Base-by-base conservation (phyloP, 2,797 vertebrate genomes). In the Acanthopagrus latus region DNA sequence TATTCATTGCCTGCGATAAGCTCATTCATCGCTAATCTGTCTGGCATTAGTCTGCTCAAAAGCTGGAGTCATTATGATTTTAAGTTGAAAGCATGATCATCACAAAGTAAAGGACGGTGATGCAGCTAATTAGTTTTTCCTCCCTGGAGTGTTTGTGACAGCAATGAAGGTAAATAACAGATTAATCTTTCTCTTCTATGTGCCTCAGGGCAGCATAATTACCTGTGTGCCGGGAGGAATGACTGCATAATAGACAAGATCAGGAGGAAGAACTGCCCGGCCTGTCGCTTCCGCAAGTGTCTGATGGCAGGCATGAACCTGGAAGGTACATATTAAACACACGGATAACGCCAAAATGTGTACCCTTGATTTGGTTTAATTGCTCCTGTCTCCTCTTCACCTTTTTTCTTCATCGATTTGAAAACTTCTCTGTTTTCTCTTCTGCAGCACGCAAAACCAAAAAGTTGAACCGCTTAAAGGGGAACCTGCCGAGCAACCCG, bases 241-340 rank as follows among this genome's bases (percentile, higher is more conserved):
- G 98, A 99, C 82, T 99, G 98, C 93, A 99, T 99, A 83, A 99
- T 99, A 70, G 98, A 99, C 95, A 99, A 99, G 93, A 99, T 99
- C 87, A 95, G 98, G 83, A 95, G 98, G 89, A 99, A 99, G 91
- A 99, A 99, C 94, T 99, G 98, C 79, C 98, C 98, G 0, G 98
- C 98, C 0, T 99, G 98, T 86, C 97, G 98, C 87, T 99, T 97
- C 84, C 95, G 98, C 81, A 99, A 99, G 91, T 99, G 98, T 94
- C 97, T 98, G 65, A 97, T 99, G 91, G 98, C 97, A 3, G 98
- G 98, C 86, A 99, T 99, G 98, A 99, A 98, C 92, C 95, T 99
- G 16, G 98, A 99, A 95, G 98, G 98, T 99, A 96, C 75, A 12
- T 14, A 14, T 69, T 11, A 64, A 67, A 29, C 11, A 16, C 25